These are phyloP conservation scores for Hyperoplus lanceolatus DNA, from an alignment of 2,797 vertebrate species.

Conservation along the genomic window DNA sequence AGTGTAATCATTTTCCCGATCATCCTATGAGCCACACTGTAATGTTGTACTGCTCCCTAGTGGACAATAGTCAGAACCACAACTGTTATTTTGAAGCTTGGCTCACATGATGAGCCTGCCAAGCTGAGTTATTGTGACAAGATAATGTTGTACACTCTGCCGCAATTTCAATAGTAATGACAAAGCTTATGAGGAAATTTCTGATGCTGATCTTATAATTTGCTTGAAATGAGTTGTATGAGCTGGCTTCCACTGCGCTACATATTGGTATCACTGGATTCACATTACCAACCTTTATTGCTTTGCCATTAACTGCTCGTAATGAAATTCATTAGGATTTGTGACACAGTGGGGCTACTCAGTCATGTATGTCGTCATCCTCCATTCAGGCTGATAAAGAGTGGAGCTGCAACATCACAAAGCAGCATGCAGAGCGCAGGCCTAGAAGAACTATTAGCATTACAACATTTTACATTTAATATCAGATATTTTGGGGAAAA, in stretches of 20 bases:
- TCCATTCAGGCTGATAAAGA: slow-evolving; percentile 24
- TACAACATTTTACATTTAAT: neutral
- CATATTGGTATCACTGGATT: slow-evolving; percentile 30
- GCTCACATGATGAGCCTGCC: neutral
- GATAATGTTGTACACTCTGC: neutral
- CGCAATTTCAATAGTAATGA: slow-evolving; percentile 4
- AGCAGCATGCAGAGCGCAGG: slow-evolving; percentile 13
- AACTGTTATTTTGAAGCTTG: neutral
- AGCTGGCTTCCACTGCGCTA: neutral
- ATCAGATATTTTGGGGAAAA: neutral
- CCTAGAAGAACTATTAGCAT: neutral
- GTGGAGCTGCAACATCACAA: neutral
- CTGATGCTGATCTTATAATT: slow-evolving; percentile 14
- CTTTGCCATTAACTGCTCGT: slow-evolving; percentile 31
- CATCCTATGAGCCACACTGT: neutral
- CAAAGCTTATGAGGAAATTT: neutral
- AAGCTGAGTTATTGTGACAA: neutral
- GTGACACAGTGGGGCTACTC: slow-evolving; percentile 35
- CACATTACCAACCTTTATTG: slow-evolving; percentile 41
- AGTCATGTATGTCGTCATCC: slow-evolving; percentile 17
- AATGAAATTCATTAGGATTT: slow-evolving; percentile 36
- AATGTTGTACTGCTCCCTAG: slow-evolving; percentile 62
- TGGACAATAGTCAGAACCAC: slow-evolving; percentile 2
- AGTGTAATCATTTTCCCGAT: rapidly evolving
- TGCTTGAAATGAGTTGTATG: slow-evolving; percentile 25